Conservation (phyloP, 2,797 vertebrate genomes). For the Schizothorax lantsangensis region DNA sequence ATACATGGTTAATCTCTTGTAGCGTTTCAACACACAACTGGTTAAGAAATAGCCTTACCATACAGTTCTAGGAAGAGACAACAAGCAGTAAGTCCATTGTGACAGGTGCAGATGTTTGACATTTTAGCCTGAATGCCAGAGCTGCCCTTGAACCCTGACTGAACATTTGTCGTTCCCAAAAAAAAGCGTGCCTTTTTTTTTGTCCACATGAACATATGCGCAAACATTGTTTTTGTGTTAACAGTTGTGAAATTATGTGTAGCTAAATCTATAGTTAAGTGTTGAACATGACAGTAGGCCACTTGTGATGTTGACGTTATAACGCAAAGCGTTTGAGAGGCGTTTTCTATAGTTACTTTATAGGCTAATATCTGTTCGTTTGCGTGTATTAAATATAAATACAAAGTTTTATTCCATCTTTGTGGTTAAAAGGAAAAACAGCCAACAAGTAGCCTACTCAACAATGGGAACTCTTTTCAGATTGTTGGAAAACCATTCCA, state of each 20-base stretch:
- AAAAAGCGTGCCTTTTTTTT: not conserved
- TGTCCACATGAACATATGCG: not conserved
- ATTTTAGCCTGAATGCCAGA: no score
- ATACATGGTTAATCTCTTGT: not conserved
- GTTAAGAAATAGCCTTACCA: not conserved
- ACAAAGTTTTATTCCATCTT: no score
- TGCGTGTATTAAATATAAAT: no score
- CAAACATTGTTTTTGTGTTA: not conserved
- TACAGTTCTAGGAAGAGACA: not conserved
- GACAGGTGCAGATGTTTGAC: slow-evolving; percentile 15
- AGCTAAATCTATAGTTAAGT: not conserved
- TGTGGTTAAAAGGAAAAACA: no score
- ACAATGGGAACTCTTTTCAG: no score
- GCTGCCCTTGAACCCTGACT: not conserved
- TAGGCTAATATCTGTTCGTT: no score
- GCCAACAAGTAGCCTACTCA: no score
- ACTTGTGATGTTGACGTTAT: not conserved
- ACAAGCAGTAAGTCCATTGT: not conserved
- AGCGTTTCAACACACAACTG: not conserved
- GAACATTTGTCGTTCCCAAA: not conserved
- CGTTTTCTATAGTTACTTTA: no score
- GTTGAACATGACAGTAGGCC: not conserved
- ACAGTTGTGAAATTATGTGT: not conserved
- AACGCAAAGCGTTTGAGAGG: no score
- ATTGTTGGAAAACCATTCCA: no score